A percentile compares a stretch with the other conserved stretches of the same genome.
Conservation (phyloP, 2,113 vertebrate species). For the Petrocephalus zakoni region DNA sequence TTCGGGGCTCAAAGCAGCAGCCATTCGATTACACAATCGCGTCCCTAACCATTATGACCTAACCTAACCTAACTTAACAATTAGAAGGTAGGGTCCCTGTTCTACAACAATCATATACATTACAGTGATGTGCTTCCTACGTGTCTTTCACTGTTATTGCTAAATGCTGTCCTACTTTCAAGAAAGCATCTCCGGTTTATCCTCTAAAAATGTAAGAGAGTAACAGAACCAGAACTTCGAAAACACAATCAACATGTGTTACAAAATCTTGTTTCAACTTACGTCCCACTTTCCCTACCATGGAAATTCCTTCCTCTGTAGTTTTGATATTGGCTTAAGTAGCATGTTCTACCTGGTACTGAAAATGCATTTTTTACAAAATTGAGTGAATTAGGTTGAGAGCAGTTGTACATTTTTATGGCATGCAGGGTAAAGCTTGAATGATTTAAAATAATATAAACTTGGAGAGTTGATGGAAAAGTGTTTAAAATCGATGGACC, state of each 20-base stretch:
- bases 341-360: not conserved
- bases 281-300: not conserved
- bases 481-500: not conserved
- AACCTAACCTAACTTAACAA: no score
- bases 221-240: not conserved
- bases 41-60: no score
- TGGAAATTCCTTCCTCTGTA: not conserved
- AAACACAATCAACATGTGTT: not conserved
- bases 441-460: not conserved
- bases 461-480: not conserved
- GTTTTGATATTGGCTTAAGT: not conserved
- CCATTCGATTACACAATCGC: no score
- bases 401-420: not conserved
- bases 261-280: not conserved
- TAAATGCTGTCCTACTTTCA: not conserved
- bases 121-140: not conserved
- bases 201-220: not conserved
- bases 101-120: not conserved
- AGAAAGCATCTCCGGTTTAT: not conserved
- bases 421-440: not conserved
- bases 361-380: not conserved
- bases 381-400: not conserved
- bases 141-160: not conserved
- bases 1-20: no score
- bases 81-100: not conserved